Evolutionary conservation across 2,888 invertebrate genomes (phyloP), one percentile per base, ranked within the genome.

Genomic region (Drosophila fungiperda): DNA sequence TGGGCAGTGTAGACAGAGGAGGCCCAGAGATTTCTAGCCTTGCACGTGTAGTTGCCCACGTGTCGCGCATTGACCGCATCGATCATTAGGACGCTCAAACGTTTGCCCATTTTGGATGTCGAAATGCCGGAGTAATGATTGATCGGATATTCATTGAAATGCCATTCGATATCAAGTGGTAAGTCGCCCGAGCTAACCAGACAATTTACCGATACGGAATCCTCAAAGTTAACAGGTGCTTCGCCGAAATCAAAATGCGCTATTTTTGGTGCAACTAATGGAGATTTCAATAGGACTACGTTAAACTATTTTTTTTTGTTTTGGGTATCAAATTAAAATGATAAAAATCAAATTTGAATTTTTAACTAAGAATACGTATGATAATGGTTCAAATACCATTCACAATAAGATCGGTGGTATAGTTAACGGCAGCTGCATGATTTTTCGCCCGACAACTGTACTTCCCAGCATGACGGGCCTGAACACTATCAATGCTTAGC

Each of bases 391-490:
- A 61, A 71, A 95, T 91, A 92, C 96, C 96, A 94, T 96, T 96
- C 80, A 97, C 96, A 93, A 95, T 94, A 88, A 97, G 94, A 85
- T 94, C 94, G 75, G 96, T 95, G 61, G 96, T 95, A 93, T 95
- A 95, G 93, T 95, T 95, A 80, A 95, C 94, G 67, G 94, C 94
- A 77, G 96, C 96, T 61, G 96, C 96, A 85, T 94, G 93, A 94
- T 97, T 97, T 88, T 94, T 94, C 23, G 96, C 97, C 68, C 94
- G 94, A 92, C 97, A 97, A 69, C 96, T 95, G 91, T 97, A 97
- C 85, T 95, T 94, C 53, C 97, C 97, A 82, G 95, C 95, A 92
- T 97, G 96, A 60, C 94, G 94, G 92, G 94, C 95, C 90, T 94
- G 94, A 61, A 94, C 95, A 73, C 94, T 94, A 90, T 95, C 95